Evolutionary conservation across 2,113 vertebrate genomes (phyloP).

Genomic region (Bungarus multicinctus): DNA sequence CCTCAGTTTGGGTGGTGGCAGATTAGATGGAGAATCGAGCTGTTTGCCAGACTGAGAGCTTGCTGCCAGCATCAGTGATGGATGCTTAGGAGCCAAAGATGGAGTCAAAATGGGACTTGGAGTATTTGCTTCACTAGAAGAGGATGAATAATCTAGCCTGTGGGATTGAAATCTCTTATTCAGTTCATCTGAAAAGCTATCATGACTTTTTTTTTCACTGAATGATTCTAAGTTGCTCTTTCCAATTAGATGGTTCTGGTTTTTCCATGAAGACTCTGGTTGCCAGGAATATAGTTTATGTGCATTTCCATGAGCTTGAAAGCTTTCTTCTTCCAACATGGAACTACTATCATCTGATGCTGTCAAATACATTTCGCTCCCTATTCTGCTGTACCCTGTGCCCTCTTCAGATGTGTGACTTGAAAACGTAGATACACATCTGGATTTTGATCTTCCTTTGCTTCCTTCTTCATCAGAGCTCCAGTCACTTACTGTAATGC

Average conservation of each 20-base stretch:
- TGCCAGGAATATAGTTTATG: constrained; percentile 72
- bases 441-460: constrained; percentile 62
- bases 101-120: constrained; percentile 74
- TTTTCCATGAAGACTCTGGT: constrained; percentile 68
- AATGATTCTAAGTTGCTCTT: constrained; percentile 61
- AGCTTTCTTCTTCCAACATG: constrained; percentile 84
- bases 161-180: constrained; percentile 88
- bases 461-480: constrained; percentile 75
- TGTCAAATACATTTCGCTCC: constrained; percentile 86
- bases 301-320: constrained; percentile 69
- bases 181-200: constrained; percentile 85
- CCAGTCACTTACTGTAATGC: constrained; percentile 71
- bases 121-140: constrained; percentile 79
- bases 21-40: constrained; percentile 57
- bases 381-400: constrained; percentile 68
- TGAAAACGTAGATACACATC: constrained; percentile 72
- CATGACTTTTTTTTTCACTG: constrained; percentile 67
- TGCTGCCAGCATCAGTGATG: constrained; percentile 43
- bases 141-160: constrained; percentile 85
- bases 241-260: constrained; percentile 51
- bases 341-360: constrained; percentile 94
- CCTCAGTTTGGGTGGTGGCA: constrained; percentile 78
- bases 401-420: constrained; percentile 78
- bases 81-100: constrained; percentile 63
- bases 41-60: not conserved